Percentiles rank a stretch among this genome's conserved stretches.
phyloP scores from a whole-genome alignment of 2,113 vertebrate genomes.

The Aspidoscelis tigris region DNA sequence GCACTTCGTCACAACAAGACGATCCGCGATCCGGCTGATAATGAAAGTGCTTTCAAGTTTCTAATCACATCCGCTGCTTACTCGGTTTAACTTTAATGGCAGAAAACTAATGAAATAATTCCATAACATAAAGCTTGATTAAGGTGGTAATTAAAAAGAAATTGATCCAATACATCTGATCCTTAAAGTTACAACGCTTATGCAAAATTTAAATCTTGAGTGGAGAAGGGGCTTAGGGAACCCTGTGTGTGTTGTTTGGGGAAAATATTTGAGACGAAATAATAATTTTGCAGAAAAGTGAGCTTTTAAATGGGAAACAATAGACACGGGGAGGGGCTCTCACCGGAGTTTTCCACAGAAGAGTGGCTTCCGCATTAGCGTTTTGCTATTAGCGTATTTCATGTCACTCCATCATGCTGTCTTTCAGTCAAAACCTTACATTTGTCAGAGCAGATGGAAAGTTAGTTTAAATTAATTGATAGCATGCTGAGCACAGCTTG shows the following conservation, averaged over 20 bases:
- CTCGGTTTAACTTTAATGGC: conserved; percentile 55
- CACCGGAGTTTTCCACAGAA: conserved; percentile 62
- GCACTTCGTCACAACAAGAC: conserved; percentile 13
- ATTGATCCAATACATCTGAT: conserved; percentile 52
- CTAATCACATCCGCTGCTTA: conserved; percentile 45
- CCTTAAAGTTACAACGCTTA: conserved; percentile 44
- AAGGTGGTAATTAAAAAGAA: conserved; percentile 69
- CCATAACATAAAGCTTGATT: conserved; percentile 67
- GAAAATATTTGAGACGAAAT: conserved; percentile 63
- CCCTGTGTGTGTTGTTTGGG: conserved; percentile 40
- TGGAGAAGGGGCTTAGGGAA: too few relatives aligned
- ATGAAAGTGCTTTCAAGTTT: conserved; percentile 37
- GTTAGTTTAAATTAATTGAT: conserved; percentile 81
- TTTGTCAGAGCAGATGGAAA: conserved; percentile 76
- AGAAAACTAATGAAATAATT: conserved; percentile 67
- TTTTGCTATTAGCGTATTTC: conserved; percentile 61
- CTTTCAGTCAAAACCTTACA: conserved; percentile 71
- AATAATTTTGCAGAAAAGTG: conserved; percentile 63
- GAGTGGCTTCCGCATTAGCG: conserved; percentile 64
- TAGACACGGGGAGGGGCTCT: neutral
- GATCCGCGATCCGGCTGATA: conserved; percentile 13
- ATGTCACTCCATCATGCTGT: conserved; percentile 68
- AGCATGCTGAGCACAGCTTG: conserved; percentile 75
- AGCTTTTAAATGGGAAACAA: conserved; percentile 43
- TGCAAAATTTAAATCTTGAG: conserved; percentile 59